Conservation (phyloP, 2,888 invertebrate genomes). For the Germaria angustata region DNA sequence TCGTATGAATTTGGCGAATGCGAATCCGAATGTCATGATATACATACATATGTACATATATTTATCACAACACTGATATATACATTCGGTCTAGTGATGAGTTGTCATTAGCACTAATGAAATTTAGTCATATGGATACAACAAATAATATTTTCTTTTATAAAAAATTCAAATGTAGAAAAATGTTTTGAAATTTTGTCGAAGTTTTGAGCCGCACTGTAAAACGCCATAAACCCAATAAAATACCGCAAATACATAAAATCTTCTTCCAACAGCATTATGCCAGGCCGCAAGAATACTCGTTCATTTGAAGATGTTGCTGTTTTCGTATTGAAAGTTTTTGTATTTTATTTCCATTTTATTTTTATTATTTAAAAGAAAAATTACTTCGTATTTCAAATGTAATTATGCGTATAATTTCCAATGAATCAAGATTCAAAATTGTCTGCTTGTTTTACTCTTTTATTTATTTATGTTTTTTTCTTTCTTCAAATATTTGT, state of each 20-base stretch:
- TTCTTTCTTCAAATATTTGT: neutral
- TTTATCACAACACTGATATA: too few species aligned
- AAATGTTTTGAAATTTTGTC: too few species aligned
- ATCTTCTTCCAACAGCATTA: neutral
- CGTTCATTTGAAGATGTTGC: constrained; percentile 13
- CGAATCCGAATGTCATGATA: too few species aligned
- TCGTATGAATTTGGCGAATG: too few species aligned
- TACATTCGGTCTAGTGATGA: too few species aligned
- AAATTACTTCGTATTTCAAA: constrained; percentile 66
- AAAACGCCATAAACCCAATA: constrained; percentile 1
- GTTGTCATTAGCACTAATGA: too few species aligned
- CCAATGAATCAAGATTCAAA: constrained; percentile 75
- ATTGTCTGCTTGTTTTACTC: constrained; percentile 55
- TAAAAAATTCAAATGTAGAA: too few species aligned
- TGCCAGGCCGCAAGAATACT: neutral
- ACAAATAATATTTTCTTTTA: too few species aligned
- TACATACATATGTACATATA: too few species aligned
- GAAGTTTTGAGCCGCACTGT: constrained; percentile 25
- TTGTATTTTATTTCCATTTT: constrained; percentile 30
- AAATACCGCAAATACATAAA: constrained; percentile 12
- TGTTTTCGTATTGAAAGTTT: neutral
- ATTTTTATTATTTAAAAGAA: constrained; percentile 54
- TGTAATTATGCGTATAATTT: constrained; percentile 77
- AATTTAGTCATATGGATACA: too few species aligned
- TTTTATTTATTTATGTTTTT: constrained; percentile 19